Evolutionary conservation across 2,113 vertebrate genomes (phyloP), one percentile per base, ranked within the genome.

Genomic region (Nesoenas mayeri): DNA sequence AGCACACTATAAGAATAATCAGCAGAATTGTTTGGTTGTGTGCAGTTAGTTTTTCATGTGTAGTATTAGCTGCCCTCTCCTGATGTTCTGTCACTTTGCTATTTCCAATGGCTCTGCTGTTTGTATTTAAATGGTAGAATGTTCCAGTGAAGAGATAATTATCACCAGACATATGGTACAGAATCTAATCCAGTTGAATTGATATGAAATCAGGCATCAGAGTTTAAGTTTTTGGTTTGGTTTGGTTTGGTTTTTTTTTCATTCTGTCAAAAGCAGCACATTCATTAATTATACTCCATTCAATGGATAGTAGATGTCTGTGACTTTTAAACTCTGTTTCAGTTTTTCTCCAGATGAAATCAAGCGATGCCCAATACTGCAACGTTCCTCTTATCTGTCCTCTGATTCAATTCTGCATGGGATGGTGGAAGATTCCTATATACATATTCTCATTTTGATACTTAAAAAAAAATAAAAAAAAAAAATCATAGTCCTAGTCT

Each of bases 201-300:
- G 18, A n/a, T 24, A 73, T 28, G 12, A 88, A 73, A 25, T 69
- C 29, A 34, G 17, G 11, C 29, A 20, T 66, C 53, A 40, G 48
- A 57, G 18, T 61, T 88, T 25, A 9, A 1, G 1, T 0, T 8
- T 47, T 18, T 18, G 17, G 18, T 47, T 44, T 17, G 6, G 42
- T 16, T 44, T 44, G 18, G 18, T 44, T 17, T 17, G 42, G 5
- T 42, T 44, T 44, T 18, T 18, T 44, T 44, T 44, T 44, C 18
- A 20, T 65, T 53, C 36, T 72, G 7, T 40, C 67, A 36, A 82
- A 72, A 69, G 3, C 28, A 28, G 16, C 28, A 56, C 21, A 40
- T 57, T 62, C 20, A 9, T 57, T 67, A 36, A 11, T 72, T 80
- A 25, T 15, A 50, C 34, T 82, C 34, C 14, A n/a, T 82, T 81